Percentiles rank a stretch among this genome's conserved stretches.
Evolutionary conservation across 2,888 invertebrate species (phyloP).

Genomic region (Drosophila sordidula): DNA sequence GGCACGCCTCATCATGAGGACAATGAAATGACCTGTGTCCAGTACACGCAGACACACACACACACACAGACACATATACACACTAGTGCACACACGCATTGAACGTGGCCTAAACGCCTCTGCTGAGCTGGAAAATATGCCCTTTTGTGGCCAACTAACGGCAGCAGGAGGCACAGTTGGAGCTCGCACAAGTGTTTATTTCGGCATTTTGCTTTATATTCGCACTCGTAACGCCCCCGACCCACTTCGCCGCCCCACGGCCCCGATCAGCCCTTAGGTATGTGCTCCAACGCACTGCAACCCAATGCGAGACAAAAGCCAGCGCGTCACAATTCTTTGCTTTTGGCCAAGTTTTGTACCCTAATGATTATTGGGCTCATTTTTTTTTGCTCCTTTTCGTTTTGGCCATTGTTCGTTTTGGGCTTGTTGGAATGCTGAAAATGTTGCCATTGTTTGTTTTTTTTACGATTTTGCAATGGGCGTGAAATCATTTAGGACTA

Average conservation of each 20-base stretch:
- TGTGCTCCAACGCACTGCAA: conserved; percentile 58
- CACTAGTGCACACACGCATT: background rate
- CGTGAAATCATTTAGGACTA: conserved; percentile 53
- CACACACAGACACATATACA: background rate
- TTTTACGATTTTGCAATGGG: conserved; percentile 51
- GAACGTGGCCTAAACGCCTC: conserved; percentile 51
- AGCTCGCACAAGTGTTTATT: conserved; percentile 72
- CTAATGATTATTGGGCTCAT: conserved; percentile 72
- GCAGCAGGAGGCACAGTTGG: conserved; percentile 12
- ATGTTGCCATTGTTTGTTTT: conserved; percentile 66
- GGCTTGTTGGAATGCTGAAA: conserved; percentile 26
- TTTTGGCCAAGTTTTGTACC: conserved; percentile 52
- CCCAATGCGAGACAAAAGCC: conserved; percentile 48
- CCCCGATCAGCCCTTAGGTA: background rate
- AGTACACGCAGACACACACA: conserved; percentile 4
- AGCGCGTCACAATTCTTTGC: conserved; percentile 26
- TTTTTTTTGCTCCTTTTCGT: conserved; percentile 15
- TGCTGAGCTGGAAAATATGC: conserved; percentile 75
- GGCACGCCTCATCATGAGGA: conserved; percentile 45
- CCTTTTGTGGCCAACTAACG: conserved; percentile 60
- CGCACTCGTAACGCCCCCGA: background rate
- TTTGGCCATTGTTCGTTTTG: conserved; percentile 23
- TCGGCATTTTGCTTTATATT: conserved; percentile 69
- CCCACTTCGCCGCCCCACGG: no score
- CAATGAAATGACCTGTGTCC: conserved; percentile 66